These are phyloP conservation scores for Nemoura dubitans DNA, from an alignment of 2,888 invertebrate species.

Conservation along the genomic window DNA sequence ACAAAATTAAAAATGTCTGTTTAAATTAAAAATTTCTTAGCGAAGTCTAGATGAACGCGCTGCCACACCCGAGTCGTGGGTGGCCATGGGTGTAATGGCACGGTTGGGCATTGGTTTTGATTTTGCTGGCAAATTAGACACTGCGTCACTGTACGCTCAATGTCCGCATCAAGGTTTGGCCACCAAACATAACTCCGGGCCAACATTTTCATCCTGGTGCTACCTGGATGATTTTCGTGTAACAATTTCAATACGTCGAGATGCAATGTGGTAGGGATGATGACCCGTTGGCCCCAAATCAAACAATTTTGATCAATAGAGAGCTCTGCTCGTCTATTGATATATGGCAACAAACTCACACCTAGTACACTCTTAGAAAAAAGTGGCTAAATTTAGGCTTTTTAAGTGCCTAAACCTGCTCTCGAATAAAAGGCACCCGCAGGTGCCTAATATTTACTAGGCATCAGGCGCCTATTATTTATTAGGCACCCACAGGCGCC, in stretches of 20 bases:
- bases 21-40: constrained; percentile 51
- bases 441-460: too few species aligned
- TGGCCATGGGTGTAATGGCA: constrained; percentile 51
- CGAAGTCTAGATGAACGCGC: constrained; percentile 52
- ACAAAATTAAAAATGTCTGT: constrained; percentile 50
- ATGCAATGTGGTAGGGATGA: constrained; percentile 45
- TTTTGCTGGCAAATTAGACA: constrained; percentile 46
- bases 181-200: constrained; percentile 49
- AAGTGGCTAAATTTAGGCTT: too few species aligned
- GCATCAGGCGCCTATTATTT: too few species aligned
- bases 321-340: constrained; percentile 14
- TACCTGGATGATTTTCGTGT: constrained; percentile 27
- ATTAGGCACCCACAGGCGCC: too few species aligned
- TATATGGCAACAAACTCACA: constrained; percentile 9
- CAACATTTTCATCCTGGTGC: constrained; percentile 37
- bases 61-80: constrained; percentile 50
- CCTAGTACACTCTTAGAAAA: too few species aligned
- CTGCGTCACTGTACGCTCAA: constrained; percentile 45
- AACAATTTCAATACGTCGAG: not conserved
- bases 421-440: too few species aligned
- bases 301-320: constrained; percentile 47
- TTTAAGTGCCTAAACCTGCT: too few species aligned
- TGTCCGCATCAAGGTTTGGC: constrained; percentile 45
- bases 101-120: constrained; percentile 49
- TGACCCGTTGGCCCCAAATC: constrained; percentile 50